Conservation (phyloP, 1,140 invertebrate species). For the Phocides pigmalion region DNA sequence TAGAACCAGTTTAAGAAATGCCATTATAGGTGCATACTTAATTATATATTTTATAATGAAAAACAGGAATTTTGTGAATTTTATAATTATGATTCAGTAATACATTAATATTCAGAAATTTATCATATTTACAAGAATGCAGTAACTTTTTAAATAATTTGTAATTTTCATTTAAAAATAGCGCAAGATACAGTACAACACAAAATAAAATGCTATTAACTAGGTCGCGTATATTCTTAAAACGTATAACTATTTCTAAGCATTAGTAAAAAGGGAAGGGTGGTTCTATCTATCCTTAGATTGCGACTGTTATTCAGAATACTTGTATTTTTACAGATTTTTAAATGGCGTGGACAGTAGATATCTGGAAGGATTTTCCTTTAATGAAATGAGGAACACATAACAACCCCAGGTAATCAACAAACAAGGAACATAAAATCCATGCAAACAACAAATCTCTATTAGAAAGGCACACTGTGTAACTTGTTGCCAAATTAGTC, state of each 20-base stretch:
- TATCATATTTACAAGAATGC: slow-evolving; percentile 22
- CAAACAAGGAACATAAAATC: too few relatives aligned
- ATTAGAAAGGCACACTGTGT: too few relatives aligned
- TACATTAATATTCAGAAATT: slow-evolving; percentile 13
- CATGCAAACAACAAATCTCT: too few relatives aligned
- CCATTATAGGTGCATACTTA: too few relatives aligned
- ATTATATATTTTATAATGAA: not conserved
- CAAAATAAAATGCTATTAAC: not conserved
- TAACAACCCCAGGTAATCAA: too few relatives aligned
- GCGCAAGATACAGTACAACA: not conserved
- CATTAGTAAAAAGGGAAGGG: not conserved
- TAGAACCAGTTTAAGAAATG: too few relatives aligned
- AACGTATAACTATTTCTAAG: not conserved
- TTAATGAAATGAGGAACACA: too few relatives aligned
- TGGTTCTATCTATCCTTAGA: not conserved
- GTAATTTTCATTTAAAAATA: slow-evolving; percentile 3
- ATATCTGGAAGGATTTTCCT: too few relatives aligned
- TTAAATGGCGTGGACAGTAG: too few relatives aligned
- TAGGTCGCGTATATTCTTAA: not conserved
- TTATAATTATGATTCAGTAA: slow-evolving; percentile 13
- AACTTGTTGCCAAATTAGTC: too few relatives aligned
- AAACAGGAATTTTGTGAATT: not conserved
- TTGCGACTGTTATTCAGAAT: too few relatives aligned
- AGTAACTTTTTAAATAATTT: slow-evolving; percentile 25
- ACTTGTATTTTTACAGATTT: too few relatives aligned